Evolutionary conservation across 2,113 vertebrate species (phyloP).

Genomic region (Dromas ardeola): DNA sequence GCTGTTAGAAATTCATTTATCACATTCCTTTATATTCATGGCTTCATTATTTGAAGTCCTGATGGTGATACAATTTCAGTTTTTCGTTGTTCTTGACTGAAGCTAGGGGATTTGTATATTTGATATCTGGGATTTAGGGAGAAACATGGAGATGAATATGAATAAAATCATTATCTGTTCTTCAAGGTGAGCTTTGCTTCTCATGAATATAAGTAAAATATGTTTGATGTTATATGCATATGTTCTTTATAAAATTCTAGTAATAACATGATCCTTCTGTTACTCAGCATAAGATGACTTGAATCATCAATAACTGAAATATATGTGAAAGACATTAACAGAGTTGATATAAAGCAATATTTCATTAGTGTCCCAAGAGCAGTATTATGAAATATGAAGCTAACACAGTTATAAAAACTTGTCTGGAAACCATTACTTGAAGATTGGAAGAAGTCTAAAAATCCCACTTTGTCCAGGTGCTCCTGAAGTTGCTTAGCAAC

Average conservation of each 20-base stretch:
- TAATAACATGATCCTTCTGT: constrained; percentile 24
- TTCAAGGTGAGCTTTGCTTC: constrained; percentile 50
- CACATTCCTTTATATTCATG: constrained; percentile 43
- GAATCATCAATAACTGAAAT: constrained; percentile 33
- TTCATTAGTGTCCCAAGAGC: constrained; percentile 40
- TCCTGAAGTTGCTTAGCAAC: constrained; percentile 62
- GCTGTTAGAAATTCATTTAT: constrained; percentile 51
- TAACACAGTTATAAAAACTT: constrained; percentile 18
- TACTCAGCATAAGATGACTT: background rate
- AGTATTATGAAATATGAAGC: constrained; percentile 52
- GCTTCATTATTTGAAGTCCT: constrained; percentile 39
- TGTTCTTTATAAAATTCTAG: constrained; percentile 9
- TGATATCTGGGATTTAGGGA: constrained; percentile 34
- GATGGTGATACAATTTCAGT: constrained; percentile 32
- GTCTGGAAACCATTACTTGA: constrained; percentile 51
- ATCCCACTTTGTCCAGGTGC: constrained; percentile 40
- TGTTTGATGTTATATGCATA: background rate
- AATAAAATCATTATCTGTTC: constrained; percentile 45
- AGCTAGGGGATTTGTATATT: constrained; percentile 46
- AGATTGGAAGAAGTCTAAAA: constrained; percentile 34
- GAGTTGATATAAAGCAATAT: constrained; percentile 22
- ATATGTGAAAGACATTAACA: constrained; percentile 30
- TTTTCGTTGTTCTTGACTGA: constrained; percentile 29
- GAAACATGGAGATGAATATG: constrained; percentile 47
- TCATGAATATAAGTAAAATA: constrained; percentile 20